These are phyloP conservation scores for Plebejus anna DNA, from an alignment of 2,888 invertebrate species.

Conservation along the genomic window DNA sequence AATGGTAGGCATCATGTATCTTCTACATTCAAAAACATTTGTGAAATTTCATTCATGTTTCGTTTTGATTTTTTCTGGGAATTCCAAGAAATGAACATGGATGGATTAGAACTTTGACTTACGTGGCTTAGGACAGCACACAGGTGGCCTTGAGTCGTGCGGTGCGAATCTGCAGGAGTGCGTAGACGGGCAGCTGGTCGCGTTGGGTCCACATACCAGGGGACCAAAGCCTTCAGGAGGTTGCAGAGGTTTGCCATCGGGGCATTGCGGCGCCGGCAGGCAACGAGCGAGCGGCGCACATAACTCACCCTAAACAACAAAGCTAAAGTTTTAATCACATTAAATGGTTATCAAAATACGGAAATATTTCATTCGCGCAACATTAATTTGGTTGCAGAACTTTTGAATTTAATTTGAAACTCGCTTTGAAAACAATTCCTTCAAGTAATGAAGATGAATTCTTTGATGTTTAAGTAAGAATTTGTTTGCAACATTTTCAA, in stretches of 20 bases:
- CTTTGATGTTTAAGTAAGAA: background rate
- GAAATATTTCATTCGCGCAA: background rate
- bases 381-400: background rate
- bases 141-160: constrained; percentile 86
- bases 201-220: constrained; percentile 86
- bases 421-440: constrained; percentile 10
- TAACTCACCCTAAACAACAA: constrained; percentile 67
- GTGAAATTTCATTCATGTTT: too few species aligned
- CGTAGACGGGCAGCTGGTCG: constrained; percentile 89
- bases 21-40: too few species aligned
- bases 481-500: background rate
- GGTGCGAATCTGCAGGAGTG: constrained; percentile 92
- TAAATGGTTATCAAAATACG: background rate
- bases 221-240: constrained; percentile 73
- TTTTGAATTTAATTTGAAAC: background rate
- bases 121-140: constrained; percentile 94
- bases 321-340: constrained; percentile 20
- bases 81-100: background rate
- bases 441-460: background rate
- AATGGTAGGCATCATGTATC: too few species aligned
- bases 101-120: constrained; percentile 46
- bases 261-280: constrained; percentile 78
- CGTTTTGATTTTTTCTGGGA: too few species aligned
- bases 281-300: constrained; percentile 91
- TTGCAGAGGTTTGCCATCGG: constrained; percentile 55